Conservation (phyloP, 2,888 invertebrate species). For the Cordilura impudica region DNA sequence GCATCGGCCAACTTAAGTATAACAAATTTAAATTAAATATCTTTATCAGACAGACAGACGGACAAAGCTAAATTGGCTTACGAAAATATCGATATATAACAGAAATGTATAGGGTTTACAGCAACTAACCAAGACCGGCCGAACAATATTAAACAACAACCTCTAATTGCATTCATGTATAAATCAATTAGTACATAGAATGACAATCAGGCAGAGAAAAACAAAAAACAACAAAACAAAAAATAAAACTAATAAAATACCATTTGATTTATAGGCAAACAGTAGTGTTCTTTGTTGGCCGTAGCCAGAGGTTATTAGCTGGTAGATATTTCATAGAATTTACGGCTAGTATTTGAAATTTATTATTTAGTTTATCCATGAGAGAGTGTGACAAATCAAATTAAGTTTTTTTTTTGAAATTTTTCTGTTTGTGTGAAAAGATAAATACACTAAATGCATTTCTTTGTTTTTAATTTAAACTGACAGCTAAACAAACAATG, state of each 20-base stretch:
- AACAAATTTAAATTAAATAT: no score
- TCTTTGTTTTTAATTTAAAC: slow-evolving; percentile 46
- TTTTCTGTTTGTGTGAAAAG: not conserved
- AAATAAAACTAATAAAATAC: not conserved
- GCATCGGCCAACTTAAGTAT: no score
- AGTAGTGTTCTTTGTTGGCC: not conserved
- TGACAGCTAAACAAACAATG: slow-evolving; percentile 55
- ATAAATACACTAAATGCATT: not conserved
- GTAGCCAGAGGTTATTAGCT: slow-evolving; percentile 3
- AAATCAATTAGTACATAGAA: slow-evolving; percentile 54
- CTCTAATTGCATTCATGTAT: slow-evolving; percentile 57
- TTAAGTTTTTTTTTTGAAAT: not conserved
- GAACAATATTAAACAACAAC: not conserved
- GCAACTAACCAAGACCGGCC: no score
- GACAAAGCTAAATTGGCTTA: no score
- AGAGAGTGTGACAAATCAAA: not conserved
- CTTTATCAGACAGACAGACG: no score
- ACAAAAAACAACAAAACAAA: not conserved
- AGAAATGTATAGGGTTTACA: no score
- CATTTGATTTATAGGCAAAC: slow-evolving; percentile 49
- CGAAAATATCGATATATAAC: no score
- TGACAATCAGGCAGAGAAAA: slow-evolving; percentile 10
- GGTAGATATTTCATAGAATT: not conserved
- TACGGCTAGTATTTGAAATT: not conserved
- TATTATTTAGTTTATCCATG: not conserved